A percentile compares a stretch with the other conserved stretches of the same genome.
phyloP scores from a whole-genome alignment of 1,140 invertebrate species.

The Lanistes nyassanus region DNA sequence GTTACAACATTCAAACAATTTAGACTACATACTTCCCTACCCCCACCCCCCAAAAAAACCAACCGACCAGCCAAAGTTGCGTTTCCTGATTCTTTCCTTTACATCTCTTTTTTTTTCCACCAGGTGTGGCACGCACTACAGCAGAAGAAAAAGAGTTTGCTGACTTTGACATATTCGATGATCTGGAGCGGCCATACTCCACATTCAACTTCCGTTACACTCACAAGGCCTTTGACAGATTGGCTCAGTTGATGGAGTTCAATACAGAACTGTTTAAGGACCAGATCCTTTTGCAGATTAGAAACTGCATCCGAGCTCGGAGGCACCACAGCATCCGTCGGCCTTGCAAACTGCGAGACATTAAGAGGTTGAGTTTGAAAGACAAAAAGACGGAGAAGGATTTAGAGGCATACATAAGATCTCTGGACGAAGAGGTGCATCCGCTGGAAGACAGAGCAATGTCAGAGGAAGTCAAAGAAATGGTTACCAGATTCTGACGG shows the following conservation, averaged over 20 bases:
- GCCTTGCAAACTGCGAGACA: slow-evolving; percentile 50
- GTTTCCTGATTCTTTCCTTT: no score
- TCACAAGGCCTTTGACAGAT: slow-evolving; percentile 63
- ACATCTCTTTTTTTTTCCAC: slow-evolving; percentile 14
- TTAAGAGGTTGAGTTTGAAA: slow-evolving; percentile 41
- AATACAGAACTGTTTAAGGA: slow-evolving; percentile 65
- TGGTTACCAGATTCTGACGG: no score
- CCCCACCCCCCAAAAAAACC: no score
- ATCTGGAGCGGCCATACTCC: slow-evolving; percentile 65
- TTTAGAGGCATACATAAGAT: slow-evolving; percentile 41
- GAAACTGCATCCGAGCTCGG: slow-evolving; percentile 35
- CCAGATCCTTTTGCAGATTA: slow-evolving; percentile 52
- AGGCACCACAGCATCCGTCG: slow-evolving; percentile 37
- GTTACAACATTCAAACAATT: no score
- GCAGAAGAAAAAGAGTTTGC: slow-evolving; percentile 67
- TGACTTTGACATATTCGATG: slow-evolving; percentile 68
- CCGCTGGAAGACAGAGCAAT: not conserved
- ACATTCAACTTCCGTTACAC: slow-evolving; percentile 69
- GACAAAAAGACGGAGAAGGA: slow-evolving; percentile 37
- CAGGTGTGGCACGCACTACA: slow-evolving; percentile 59
- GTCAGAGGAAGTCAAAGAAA: no score
- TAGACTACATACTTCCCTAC: no score
- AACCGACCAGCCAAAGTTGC: no score
- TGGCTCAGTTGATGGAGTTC: slow-evolving; percentile 67
- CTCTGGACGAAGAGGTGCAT: slow-evolving; percentile 38